Base-by-base conservation (phyloP, 2,888 invertebrate genomes). In the Conistra vaccinii region DNA sequence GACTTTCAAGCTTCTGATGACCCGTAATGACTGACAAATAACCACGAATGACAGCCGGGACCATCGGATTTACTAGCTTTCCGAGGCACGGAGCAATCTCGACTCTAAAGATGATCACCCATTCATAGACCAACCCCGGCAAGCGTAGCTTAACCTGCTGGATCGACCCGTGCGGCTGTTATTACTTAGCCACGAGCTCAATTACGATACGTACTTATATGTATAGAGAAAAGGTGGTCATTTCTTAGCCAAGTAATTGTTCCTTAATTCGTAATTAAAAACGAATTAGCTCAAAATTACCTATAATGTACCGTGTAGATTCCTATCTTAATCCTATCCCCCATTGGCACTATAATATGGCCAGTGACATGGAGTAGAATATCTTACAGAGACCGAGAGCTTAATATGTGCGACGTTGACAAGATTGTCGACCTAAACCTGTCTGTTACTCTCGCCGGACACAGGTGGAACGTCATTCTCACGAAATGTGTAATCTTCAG, bases 311-410 rank as follows among this genome's bases (percentile, higher is more conserved):
- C 3, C 3, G 26, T 62, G 61, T 51, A 67, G 66, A 74, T 74
- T 32, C 1, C 1, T 81, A 81, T 81, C 78, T 29, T 23, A 48
- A 35, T 67, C 66, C n/a, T 67, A n/a, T 61, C 26, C 26, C 4
- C 29, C 45, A 42, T 26, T 60, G 39, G 55, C 42, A 32, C n/a
- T 60, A 58, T 32, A 42, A 20, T 60, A 29, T 48, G 20, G 35
- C 12, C 2, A 35, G n/a, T 39, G 35, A 26, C 74, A 81, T 2
- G 1, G 81, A 81, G 32, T 81, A 74, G 20, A n/a, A 17, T 39
- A n/a, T 53, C 3, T 4, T 6, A 57, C 81, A 81, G 74, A 78
- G 74, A 5, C 23, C 3, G 0, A 53, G 42, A 53, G 42, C 55
- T 14, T 74, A 17, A 23, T 39, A 26, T 48, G 10, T 57, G 17